Evolutionary conservation across 2,113 vertebrate species (phyloP).

Genomic region (Macquaria ambigua): DNA sequence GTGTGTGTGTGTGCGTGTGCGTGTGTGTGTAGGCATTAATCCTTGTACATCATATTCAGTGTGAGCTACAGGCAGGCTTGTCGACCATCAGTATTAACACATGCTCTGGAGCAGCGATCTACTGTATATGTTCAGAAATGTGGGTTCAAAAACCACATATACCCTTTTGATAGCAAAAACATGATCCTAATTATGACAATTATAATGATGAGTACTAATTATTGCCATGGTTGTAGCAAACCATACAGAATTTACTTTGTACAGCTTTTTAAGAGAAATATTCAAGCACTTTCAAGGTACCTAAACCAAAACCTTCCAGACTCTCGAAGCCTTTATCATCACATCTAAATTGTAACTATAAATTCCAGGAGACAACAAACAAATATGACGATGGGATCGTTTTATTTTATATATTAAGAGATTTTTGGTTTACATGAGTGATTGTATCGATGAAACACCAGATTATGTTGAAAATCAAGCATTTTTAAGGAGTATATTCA

Average conservation of each 20-base stretch:
- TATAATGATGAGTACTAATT: neutral
- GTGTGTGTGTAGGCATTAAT: constrained; percentile 27
- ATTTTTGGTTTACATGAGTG: too few species aligned
- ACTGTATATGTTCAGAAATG: neutral
- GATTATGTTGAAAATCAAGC: too few species aligned
- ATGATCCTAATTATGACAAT: neutral
- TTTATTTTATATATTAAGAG: too few species aligned
- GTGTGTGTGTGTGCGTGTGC: constrained; percentile 26
- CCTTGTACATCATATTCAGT: constrained; percentile 43
- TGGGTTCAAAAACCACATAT: neutral
- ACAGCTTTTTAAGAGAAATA: too few species aligned
- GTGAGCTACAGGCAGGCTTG: constrained; percentile 18
- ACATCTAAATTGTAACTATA: too few species aligned
- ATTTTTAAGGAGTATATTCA: too few species aligned
- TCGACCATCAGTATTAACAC: constrained; percentile 4
- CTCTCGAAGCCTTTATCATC: too few species aligned
- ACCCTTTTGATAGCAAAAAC: neutral
- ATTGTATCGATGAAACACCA: too few species aligned
- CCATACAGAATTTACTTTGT: neutral
- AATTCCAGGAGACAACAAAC: too few species aligned
- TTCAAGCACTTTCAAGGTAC: too few species aligned
- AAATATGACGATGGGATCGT: too few species aligned
- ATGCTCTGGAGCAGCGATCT: neutral
- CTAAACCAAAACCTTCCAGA: too few species aligned
- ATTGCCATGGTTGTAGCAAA: neutral